phyloP scores from a whole-genome alignment of 2,888 invertebrate species.

The Dysmachus trigonus region DNA sequence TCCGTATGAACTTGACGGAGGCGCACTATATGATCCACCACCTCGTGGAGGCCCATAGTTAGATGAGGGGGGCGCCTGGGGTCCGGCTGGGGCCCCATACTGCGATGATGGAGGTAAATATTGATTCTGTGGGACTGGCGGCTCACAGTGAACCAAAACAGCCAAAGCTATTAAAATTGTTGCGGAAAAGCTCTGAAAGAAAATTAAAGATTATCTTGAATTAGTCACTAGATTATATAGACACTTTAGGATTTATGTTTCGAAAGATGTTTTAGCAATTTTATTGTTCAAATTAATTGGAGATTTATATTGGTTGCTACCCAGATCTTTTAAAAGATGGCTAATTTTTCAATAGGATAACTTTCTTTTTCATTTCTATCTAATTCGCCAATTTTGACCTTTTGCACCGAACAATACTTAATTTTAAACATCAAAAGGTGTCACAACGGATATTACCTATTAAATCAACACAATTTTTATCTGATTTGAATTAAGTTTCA shows the following conservation, averaged over 20 bases:
- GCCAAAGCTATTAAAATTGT: conserved; percentile 61
- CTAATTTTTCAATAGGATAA: background rate
- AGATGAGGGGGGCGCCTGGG: conserved; percentile 62
- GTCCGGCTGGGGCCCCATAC: conserved; percentile 60
- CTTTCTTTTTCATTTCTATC: conserved; percentile 1
- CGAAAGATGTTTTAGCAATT: background rate
- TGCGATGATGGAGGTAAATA: conserved; percentile 64
- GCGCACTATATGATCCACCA: conserved; percentile 54
- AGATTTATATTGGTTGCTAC: no score
- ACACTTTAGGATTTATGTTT: background rate
- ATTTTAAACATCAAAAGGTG: background rate
- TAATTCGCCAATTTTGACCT: background rate
- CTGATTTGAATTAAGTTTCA: background rate
- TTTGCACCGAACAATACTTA: background rate
- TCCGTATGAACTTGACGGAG: conserved; percentile 66
- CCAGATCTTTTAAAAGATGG: no score
- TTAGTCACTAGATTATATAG: background rate
- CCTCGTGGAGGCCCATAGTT: conserved; percentile 64
- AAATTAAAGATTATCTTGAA: conserved; percentile 25
- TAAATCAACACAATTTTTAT: background rate
- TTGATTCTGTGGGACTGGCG: conserved; percentile 58
- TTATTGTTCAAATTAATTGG: background rate
- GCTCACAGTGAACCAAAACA: conserved; percentile 60
- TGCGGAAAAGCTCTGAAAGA: conserved; percentile 59
- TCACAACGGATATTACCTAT: background rate